Conservation (phyloP, 2,888 invertebrate genomes). For the Clepsis dumicolana region DNA sequence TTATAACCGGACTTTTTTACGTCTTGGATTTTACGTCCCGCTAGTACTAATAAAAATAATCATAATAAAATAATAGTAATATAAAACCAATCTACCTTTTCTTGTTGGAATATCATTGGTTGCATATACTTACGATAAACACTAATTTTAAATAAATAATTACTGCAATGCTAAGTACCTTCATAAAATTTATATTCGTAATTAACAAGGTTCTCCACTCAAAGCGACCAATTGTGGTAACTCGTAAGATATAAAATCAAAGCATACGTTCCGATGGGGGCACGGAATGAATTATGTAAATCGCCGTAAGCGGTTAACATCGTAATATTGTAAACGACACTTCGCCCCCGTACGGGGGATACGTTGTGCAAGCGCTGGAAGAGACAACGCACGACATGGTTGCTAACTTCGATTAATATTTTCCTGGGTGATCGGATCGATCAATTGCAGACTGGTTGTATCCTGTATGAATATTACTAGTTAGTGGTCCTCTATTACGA, state of each 20-base stretch:
- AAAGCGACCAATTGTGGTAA: slow-evolving; percentile 65
- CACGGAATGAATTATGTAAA: slow-evolving; percentile 83
- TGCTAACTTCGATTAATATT: neutral
- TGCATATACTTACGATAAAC: too few relatives aligned
- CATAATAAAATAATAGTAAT: too few relatives aligned
- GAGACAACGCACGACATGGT: neutral
- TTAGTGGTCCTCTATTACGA: too few relatives aligned
- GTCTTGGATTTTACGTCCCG: too few relatives aligned
- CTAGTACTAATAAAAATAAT: too few relatives aligned
- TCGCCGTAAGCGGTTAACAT: slow-evolving; percentile 82
- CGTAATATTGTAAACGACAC: slow-evolving; percentile 85
- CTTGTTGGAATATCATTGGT: too few relatives aligned
- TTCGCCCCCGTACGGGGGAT: slow-evolving; percentile 48
- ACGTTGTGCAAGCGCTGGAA: slow-evolving; percentile 50
- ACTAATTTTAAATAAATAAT: too few relatives aligned
- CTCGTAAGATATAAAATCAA: slow-evolving; percentile 63
- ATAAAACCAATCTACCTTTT: too few relatives aligned
- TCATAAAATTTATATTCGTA: neutral
- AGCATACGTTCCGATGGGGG: slow-evolving; percentile 62
- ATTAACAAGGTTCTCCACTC: slow-evolving; percentile 39
- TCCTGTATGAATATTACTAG: too few relatives aligned
- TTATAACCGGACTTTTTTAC: too few relatives aligned
- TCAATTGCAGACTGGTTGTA: too few relatives aligned
- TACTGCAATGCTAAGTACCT: too few relatives aligned
- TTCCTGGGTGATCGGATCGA: neutral